Evolutionary conservation across 1,140 invertebrate species (phyloP).

Genomic region (Dendroctonus valens): DNA sequence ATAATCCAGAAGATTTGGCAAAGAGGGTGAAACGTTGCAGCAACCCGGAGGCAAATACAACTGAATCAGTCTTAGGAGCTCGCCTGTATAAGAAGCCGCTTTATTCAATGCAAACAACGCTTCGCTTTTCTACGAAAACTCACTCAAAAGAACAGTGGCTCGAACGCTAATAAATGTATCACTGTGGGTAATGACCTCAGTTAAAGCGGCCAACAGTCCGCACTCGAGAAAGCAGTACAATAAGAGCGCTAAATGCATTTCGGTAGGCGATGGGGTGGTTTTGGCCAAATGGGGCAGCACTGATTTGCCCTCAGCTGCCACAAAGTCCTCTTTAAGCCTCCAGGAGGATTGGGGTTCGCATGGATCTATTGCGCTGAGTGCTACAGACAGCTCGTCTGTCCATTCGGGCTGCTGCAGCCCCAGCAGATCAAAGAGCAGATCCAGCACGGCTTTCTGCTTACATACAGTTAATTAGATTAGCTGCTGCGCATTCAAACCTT

Average conservation of each 20-base stretch:
- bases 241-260: slow-evolving; percentile 87
- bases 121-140: slow-evolving; percentile 23
- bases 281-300: slow-evolving; percentile 80
- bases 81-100: slow-evolving; percentile 53
- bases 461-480: not conserved
- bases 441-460: slow-evolving; percentile 80
- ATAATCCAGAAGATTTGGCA: slow-evolving; percentile 76
- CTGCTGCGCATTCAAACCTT: not conserved
- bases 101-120: not conserved
- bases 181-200: slow-evolving; percentile 86
- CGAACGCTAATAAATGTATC: slow-evolving; percentile 87
- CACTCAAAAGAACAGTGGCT: slow-evolving; percentile 82
- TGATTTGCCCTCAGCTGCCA: slow-evolving; percentile 81
- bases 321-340: slow-evolving; percentile 88
- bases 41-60: slow-evolving; percentile 80
- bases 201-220: slow-evolving; percentile 83
- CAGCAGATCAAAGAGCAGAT: slow-evolving; percentile 87
- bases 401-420: slow-evolving; percentile 81
- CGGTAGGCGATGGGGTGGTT: slow-evolving; percentile 83
- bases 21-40: slow-evolving; percentile 74
- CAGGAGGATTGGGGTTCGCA: slow-evolving; percentile 77
- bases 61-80: slow-evolving; percentile 83
- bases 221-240: slow-evolving; percentile 84
- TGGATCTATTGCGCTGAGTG: slow-evolving; percentile 82
- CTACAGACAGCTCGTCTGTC: slow-evolving; percentile 87